phyloP scores from a whole-genome alignment of 2,888 invertebrate species.

The Dichetophora obliterata region DNA sequence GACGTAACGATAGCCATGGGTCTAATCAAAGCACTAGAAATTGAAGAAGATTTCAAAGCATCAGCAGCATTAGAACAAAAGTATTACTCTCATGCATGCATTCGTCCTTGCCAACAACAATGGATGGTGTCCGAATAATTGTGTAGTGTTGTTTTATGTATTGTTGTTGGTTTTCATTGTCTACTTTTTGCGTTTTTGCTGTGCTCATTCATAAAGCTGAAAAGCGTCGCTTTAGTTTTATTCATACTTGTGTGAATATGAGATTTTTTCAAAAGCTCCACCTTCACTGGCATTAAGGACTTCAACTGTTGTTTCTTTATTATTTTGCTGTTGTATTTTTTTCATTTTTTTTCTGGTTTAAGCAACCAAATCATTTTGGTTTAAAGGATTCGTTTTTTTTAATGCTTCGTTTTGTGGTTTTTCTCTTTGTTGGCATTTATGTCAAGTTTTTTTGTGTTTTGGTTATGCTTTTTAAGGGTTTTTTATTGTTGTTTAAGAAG shows the following conservation, averaged over 20 bases:
- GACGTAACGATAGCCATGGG: constrained; percentile 4
- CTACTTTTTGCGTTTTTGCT: not conserved
- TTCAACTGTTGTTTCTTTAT: not conserved
- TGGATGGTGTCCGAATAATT: no score
- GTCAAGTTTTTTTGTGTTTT: not conserved
- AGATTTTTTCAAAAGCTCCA: not conserved
- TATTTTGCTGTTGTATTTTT: no score
- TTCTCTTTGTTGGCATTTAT: not conserved
- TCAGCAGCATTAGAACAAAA: no score
- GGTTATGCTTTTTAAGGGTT: not conserved
- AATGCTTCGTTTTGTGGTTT: not conserved
- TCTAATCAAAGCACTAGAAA: not conserved
- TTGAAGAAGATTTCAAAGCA: no score
- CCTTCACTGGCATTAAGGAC: constrained; percentile 2
- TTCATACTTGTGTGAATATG: not conserved
- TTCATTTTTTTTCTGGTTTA: not conserved
- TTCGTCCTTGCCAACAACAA: no score
- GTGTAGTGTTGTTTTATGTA: no score
- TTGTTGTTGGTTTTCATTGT: no score
- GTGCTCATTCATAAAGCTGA: not conserved
- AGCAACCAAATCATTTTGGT: constrained; percentile 8
- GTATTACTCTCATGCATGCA: no score
- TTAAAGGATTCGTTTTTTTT: constrained; percentile 15
- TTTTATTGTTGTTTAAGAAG: constrained; percentile 8
- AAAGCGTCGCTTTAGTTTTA: not conserved